A percentile compares a stretch with the other conserved stretches of the same genome.
These are phyloP conservation scores for Oreochromis spilurus DNA, from an alignment of 2,113 vertebrate species.

Conservation along the genomic window DNA sequence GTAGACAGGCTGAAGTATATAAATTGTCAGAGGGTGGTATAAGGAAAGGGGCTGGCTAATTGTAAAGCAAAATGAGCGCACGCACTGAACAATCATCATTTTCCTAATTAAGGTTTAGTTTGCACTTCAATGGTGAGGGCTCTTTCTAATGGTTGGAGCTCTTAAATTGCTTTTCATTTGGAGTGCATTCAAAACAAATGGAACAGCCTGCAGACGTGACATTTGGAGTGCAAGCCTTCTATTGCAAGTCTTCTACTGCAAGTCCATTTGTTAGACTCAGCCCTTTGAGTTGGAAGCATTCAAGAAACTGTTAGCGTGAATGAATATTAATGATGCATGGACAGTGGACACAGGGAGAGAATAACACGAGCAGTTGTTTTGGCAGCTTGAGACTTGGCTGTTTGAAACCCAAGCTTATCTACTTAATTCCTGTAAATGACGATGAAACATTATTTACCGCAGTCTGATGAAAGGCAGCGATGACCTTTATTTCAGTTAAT, in stretches of 20 bases:
- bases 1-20: conserved; percentile 28
- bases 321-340: conserved; percentile 46
- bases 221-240: conserved; percentile 48
- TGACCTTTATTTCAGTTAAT: conserved; percentile 48
- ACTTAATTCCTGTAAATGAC: conserved; percentile 15
- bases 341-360: neutral
- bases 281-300: conserved; percentile 37
- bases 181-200: conserved; percentile 65
- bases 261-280: conserved; percentile 46
- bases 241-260: conserved; percentile 3
- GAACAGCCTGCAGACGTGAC: conserved; percentile 53
- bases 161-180: conserved; percentile 67
- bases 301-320: conserved; percentile 20
- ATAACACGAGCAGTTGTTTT: conserved; percentile 8
- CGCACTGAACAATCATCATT: conserved; percentile 52
- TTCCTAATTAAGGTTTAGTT: conserved; percentile 62
- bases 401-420: conserved; percentile 10
- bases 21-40: conserved; percentile 29
- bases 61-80: conserved; percentile 30
- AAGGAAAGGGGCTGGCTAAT: neutral
- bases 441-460: conserved; percentile 18
- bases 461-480: conserved; percentile 10
- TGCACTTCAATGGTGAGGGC: conserved; percentile 53
- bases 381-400: neutral
- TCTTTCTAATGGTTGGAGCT: conserved; percentile 52